Base-by-base conservation (phyloP, 2,797 vertebrate genomes). In the Pseudochromis fuscus region DNA sequence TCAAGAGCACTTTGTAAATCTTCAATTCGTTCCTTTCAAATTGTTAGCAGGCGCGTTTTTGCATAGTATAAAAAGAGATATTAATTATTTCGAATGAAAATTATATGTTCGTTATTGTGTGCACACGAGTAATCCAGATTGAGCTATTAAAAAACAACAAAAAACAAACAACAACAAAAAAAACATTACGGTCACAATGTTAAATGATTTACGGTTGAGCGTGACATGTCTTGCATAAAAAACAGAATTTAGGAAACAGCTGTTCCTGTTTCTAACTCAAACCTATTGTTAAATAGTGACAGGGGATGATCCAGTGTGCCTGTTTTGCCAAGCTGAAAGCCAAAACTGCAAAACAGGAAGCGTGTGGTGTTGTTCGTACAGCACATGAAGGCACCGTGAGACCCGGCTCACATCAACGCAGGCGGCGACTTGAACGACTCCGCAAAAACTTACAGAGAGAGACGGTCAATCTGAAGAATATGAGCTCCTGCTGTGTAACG, bases 351-450 rank as follows among this genome's bases (percentile, higher is more conserved):
- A 8, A 11, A 12, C 21, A 6, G 13, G 2, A 15, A 6, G 7
- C 4, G 16, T 6, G 62, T 64, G 5, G 18, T 2, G 5, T 38
- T 37, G 13, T 64, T 19, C 46, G 7, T 30, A 15, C 37, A 7
- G 77, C 6, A 45, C 66, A 0, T 82, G 86, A 92, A 91, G 0
- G 83, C 84, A 57, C 31, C 89, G 67, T 4, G 4, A 38, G 30
- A 62, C 16, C 61, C 6, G 56, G 55, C 0, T 18, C 49, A 65
- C 72, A 57, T 66, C 75, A 33, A 42, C 3, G 6, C 79, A 74
- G 79, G 85, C 85, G 79, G 85, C 18, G 86, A 84, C 82, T 88
- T 81, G 10, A 87, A 74, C 65, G 21, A 25, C 46, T 46, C 25
- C 10, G 7, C 27, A 6, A 38, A n/a, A 82, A 75, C 50, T 72